Base-by-base conservation (phyloP, 1,140 invertebrate genomes). In the Anastrepha ludens region DNA sequence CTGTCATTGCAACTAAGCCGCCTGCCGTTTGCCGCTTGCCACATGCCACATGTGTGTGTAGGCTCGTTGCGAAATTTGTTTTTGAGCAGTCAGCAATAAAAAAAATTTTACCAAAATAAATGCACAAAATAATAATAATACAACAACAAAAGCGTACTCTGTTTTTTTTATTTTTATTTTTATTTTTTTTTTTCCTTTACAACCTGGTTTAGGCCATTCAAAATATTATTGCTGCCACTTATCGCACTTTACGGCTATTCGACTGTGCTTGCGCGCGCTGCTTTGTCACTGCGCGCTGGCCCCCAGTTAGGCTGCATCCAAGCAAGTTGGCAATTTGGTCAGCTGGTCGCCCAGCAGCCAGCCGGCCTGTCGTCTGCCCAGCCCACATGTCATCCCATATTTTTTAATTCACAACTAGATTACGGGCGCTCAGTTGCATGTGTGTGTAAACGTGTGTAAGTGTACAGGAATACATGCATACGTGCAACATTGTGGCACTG, bases 201-300 rank as follows among this genome's bases (percentile, higher is more conserved):
- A 81, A 55, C 74, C 44, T 81, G 47, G 74, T 81, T 81, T 81
- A 11, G 74, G 74, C 74, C 44, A 81, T 81, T 81, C 74, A 81
- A 81, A 81, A 81, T 81, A 81, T 81, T 81, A 81, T 81, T 81
- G 74, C 74, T 81, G 74, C 74, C 74, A 81, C 74, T 81, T 81
- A 81, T 81, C 74, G 74, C 50, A 81, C 74, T 50, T 81, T 81
- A 81, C 74, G 7, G 44, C 20, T 20, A 29, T 8, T 2, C 17
- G 44, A 39, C 47, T 55, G 6, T 55, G 44, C 44, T n/a, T 15
- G 70, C 67, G 70, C 3, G 1, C 17, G 44, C 44, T 29, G 64
- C 20, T 67, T 29, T 39, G 64, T 39, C 64, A 67, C 29, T 67
- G 64, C 1, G 29, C 15, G 11, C 5, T 29, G 70, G 6, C 5